Percentiles rank a stretch among this genome's conserved stretches.
These are phyloP conservation scores for Argyresthia goedartella DNA, from an alignment of 2,888 invertebrate genomes.

Conservation along the genomic window DNA sequence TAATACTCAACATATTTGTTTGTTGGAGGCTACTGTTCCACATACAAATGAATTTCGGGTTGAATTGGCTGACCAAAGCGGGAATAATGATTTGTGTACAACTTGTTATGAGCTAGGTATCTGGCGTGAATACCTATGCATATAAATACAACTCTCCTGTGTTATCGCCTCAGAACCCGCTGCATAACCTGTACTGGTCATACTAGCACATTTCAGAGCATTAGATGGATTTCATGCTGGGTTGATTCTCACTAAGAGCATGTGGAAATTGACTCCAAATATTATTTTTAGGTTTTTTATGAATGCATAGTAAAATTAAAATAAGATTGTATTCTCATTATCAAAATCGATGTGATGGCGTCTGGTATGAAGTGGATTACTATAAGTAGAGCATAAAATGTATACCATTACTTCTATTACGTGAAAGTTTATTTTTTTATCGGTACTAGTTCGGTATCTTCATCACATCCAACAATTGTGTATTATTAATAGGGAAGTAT, in stretches of 20 bases:
- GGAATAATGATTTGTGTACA: no score
- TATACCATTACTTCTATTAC: conserved; percentile 37
- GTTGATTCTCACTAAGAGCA: conserved; percentile 34
- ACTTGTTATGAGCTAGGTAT: no score
- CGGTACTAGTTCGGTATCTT: neutral
- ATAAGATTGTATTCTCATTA: conserved; percentile 48
- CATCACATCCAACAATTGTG: conserved; percentile 13
- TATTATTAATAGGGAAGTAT: conserved; percentile 20
- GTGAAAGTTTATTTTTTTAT: conserved; percentile 25
- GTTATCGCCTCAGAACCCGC: neutral
- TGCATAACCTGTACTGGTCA: neutral
- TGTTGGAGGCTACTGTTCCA: no score
- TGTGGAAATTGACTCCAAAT: conserved; percentile 59
- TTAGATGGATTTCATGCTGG: conserved; percentile 23
- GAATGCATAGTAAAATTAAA: conserved; percentile 41
- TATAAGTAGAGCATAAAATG: conserved; percentile 20
- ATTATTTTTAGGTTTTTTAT: conserved; percentile 45
- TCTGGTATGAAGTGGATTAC: conserved; percentile 25
- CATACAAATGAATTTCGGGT: no score
- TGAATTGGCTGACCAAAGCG: no score
- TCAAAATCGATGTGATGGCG: conserved; percentile 43
- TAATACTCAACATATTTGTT: no score
- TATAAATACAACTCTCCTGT: no score
- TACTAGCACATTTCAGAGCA: neutral
- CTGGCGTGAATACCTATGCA: no score